Evolutionary conservation across 2,888 invertebrate species (phyloP).

Genomic region (Drosophila quasianomalipes): DNA sequence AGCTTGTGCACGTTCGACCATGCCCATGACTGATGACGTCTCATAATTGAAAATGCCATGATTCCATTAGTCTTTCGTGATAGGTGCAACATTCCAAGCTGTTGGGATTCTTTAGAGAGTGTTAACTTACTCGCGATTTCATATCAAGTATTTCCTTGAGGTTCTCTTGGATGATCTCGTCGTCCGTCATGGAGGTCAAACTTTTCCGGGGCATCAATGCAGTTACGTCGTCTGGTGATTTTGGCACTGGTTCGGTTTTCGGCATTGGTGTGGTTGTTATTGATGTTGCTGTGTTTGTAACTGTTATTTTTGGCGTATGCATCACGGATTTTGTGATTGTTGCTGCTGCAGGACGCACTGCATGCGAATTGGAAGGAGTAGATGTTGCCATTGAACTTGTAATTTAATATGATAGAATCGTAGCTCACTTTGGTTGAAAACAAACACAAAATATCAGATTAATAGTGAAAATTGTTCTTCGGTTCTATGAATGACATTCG

Average conservation of each 20-base stretch:
- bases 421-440: not conserved
- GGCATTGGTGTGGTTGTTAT: conserved; percentile 8
- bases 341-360: not conserved
- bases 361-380: not conserved
- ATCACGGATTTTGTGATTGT: not conserved
- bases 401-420: not conserved
- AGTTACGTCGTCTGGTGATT: conserved; percentile 43
- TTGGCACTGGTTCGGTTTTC: conserved; percentile 28
- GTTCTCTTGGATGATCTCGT: conserved; percentile 79
- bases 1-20: not conserved
- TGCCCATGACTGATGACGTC: conserved; percentile 3
- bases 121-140: conserved; percentile 79
- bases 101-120: not conserved
- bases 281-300: conserved; percentile 17
- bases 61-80: not conserved
- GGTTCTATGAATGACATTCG: conserved; percentile 13
- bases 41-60: not conserved
- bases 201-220: conserved; percentile 55
- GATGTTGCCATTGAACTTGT: conserved; percentile 15
- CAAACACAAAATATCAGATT: not conserved
- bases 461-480: not conserved
- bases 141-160: conserved; percentile 81
- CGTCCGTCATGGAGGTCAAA: conserved; percentile 76
- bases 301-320: conserved; percentile 27
- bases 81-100: conserved; percentile 1